phyloP scores from a whole-genome alignment of 2,888 invertebrate species.

The Serripes groenlandicus region DNA sequence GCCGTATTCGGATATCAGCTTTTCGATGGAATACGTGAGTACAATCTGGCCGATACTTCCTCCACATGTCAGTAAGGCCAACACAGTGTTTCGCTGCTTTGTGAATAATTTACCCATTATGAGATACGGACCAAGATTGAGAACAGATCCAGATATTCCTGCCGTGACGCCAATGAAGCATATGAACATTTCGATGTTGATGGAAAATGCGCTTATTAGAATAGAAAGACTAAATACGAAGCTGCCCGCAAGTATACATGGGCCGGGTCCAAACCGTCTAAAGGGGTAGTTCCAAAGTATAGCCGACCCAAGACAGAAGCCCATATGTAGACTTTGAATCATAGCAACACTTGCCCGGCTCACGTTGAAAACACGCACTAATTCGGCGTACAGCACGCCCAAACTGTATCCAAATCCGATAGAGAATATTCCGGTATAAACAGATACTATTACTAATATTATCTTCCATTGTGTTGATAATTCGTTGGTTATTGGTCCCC shows the following conservation, averaged over 20 bases:
- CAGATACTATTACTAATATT: background rate
- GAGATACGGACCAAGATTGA: slow-evolving; percentile 23
- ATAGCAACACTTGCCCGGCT: slow-evolving; percentile 21
- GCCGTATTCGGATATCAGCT: slow-evolving; percentile 22
- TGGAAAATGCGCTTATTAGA: slow-evolving; percentile 1
- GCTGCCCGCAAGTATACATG: slow-evolving; percentile 14
- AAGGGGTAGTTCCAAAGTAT: slow-evolving; percentile 26
- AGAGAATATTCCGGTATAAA: slow-evolving; percentile 2
- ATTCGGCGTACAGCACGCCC: slow-evolving; percentile 31
- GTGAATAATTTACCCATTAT: slow-evolving; percentile 1
- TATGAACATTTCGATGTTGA: slow-evolving; percentile 23
- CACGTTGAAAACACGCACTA: slow-evolving; percentile 23
- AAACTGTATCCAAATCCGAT: slow-evolving; percentile 36
- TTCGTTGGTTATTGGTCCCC: too few species aligned
- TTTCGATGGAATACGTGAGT: slow-evolving; percentile 15
- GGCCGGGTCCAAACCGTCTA: slow-evolving; percentile 14
- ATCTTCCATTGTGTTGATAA: background rate
- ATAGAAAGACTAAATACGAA: slow-evolving; percentile 1
- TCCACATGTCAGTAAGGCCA: slow-evolving; percentile 16
- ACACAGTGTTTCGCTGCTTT: slow-evolving; percentile 12
- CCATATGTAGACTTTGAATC: slow-evolving; percentile 20
- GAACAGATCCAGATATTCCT: slow-evolving; percentile 12
- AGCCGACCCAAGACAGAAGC: background rate
- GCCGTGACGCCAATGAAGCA: slow-evolving; percentile 21
- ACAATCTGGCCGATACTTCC: slow-evolving; percentile 36